Base-by-base conservation (phyloP, 2,888 invertebrate genomes). In the Metacarcinus magister region DNA sequence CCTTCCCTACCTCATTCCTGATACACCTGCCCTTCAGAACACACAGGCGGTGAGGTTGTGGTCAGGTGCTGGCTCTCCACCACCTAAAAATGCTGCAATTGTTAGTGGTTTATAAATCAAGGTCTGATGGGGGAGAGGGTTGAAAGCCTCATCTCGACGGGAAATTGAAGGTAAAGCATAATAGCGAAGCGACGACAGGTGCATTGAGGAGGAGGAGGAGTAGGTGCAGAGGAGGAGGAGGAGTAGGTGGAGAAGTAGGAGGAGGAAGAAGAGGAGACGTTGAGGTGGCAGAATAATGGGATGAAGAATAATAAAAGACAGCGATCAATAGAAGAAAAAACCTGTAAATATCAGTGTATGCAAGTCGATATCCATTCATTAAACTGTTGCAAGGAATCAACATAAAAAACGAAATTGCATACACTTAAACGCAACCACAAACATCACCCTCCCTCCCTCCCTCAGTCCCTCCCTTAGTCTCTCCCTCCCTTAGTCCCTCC, bases 121-220 rank as follows among this genome's bases (percentile, higher is more conserved):
- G 32, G 82, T 32, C 82, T 28, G 82, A 82, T 28, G 82, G 5
- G 32, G 32, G 28, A 32, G 32, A n/a, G 82, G 82, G 82, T 67
- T n/a, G 32, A 32, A 32, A 10, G 82, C 82, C 82, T 82, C 82
- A 82, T 82, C 82, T 82, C 82, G 82, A 32, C 82, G 82, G 82
- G 82, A 82, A 82, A 82, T 82, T 82, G 82, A 28, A 82, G 82
- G 82, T 82, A 82, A 82, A 82, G 32, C 82, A 32, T 82, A 82
- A 82, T 82, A 8, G 32, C 32, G 28, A 82, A 82, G 82, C 82
- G 82, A 82, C 82, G 82, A 82, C 82, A 82, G 82, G 82, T 82
- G 82, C 32, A 32, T 4, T 82, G 28, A 82, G 82, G 82, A 13
- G 13, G 82, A 82, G 10, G 32, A 82, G 82, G 32, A 82, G 32